A percentile compares a stretch with the other conserved stretches of the same genome.
Conservation (phyloP, 2,888 invertebrate species). For the Hemaris fuciformis region DNA sequence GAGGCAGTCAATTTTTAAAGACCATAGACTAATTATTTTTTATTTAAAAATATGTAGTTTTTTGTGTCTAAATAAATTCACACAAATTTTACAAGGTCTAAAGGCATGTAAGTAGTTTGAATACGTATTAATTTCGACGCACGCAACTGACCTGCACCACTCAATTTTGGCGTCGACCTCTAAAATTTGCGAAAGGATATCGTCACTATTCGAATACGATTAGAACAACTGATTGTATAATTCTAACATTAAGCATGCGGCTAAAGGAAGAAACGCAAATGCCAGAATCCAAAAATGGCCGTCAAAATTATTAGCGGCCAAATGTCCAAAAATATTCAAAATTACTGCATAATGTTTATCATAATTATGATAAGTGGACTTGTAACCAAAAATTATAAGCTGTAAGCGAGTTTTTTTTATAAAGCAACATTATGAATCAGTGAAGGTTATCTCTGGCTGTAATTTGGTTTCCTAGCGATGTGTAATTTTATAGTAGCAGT, state of each 20-base stretch:
- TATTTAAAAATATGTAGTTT: neutral
- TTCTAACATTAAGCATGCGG: neutral
- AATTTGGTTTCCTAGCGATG: too few species aligned
- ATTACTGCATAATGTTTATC: too few species aligned
- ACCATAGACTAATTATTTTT: neutral
- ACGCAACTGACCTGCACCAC: conserved; percentile 6
- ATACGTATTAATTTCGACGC: neutral
- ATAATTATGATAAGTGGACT: too few species aligned
- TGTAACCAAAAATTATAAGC: too few species aligned
- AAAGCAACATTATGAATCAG: too few species aligned
- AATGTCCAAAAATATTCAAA: neutral
- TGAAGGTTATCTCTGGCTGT: too few species aligned
- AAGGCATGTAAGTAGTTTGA: neutral
- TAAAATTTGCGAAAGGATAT: neutral
- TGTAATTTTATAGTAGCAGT: too few species aligned
- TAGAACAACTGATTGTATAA: neutral
- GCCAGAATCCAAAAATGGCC: neutral
- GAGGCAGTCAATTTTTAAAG: too few species aligned
- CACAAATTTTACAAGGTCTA: neutral
- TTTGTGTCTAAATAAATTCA: neutral
- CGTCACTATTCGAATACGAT: neutral
- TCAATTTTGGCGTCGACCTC: neutral
- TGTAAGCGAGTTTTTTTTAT: too few species aligned
- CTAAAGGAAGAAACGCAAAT: too few species aligned
- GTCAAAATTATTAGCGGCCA: neutral